Evolutionary conservation across 2,113 vertebrate species (phyloP), one percentile per base, ranked within the genome.

Genomic region (Phyllostomus hastatus): DNA sequence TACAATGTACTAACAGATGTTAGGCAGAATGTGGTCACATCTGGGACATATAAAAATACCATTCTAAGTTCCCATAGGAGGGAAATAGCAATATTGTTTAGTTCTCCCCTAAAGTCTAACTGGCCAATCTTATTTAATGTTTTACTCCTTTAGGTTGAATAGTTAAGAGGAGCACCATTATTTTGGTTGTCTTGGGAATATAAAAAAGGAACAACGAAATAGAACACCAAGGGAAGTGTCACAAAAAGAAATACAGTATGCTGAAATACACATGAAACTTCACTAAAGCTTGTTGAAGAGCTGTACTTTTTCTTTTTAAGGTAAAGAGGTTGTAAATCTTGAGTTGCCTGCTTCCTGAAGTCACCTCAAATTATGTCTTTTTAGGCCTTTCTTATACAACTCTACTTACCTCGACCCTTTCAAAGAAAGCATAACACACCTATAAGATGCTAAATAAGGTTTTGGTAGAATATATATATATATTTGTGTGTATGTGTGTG

Each of bases 1-100:
- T 96, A 97, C 96, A 96, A 93, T 90, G 52, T 43, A 88, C 89
- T 91, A 96, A 89, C 97, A 98, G 97, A 97, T 97, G 89, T 97
- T 95, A 89, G 59, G 43, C 89, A 96, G 97, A 97, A 96, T 84
- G 78, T 72, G 38, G 83, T 50, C 83, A 94, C 96, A 97, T 97
- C 93, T 97, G 97, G 97, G 95, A 95, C 50, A 88, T 86, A 97
- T 97, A 97, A 96, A 97, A 97, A 95, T 84, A 87, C 75, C 66
- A 94, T 52, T 98, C 64, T 57, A 93, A 75, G 76, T 96, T 88
- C 93, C 93, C 91, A 81, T 41, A 66, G 57, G 80, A 97, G 87
- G 33, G 73, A 97, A 92, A 88, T 20, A 88, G 70, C 28, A 93
- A 64, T 90, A 76, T 48, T 95, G 69, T 93, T 89, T 84, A 46